phyloP scores from a whole-genome alignment of 2,113 vertebrate genomes.

The Hymenochirus boettgeri region DNA sequence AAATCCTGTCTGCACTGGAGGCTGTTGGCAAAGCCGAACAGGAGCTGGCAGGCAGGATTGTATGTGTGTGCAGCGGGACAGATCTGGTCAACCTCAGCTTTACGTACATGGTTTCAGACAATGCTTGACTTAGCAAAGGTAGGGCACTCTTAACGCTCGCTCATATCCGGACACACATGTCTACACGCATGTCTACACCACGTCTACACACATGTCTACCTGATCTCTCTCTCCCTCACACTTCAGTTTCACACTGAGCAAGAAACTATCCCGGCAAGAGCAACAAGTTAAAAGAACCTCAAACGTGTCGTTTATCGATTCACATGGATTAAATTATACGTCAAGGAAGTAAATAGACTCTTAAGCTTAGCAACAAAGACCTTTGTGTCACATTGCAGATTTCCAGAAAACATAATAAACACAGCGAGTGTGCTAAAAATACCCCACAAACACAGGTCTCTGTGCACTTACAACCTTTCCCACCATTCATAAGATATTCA shows the following conservation, averaged over 20 bases:
- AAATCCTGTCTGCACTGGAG: conserved; percentile 88
- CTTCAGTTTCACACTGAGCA: background rate
- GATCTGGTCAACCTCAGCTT: conserved; percentile 97
- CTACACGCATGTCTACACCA: background rate
- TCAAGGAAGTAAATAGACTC: background rate
- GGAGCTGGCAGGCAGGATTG: conserved; percentile 87
- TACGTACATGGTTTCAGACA: conserved; percentile 93
- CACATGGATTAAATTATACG: background rate
- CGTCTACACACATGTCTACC: background rate
- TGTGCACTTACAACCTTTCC: too few species aligned
- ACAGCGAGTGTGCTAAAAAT: background rate
- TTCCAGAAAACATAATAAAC: background rate
- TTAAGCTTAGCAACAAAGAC: background rate
- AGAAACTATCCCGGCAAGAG: background rate
- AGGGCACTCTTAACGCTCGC: conserved; percentile 42
- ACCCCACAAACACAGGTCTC: background rate
- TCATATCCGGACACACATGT: too few species aligned
- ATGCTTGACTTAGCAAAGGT: conserved; percentile 83
- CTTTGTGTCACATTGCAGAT: background rate
- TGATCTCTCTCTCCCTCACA: background rate
- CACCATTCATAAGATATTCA: too few species aligned
- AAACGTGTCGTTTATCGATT: background rate
- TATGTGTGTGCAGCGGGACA: conserved; percentile 90
- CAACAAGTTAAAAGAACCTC: background rate
- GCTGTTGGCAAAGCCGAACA: conserved; percentile 82